Evolutionary conservation across 2,797 vertebrate genomes (phyloP).

Genomic region (Bufotes viridis): DNA sequence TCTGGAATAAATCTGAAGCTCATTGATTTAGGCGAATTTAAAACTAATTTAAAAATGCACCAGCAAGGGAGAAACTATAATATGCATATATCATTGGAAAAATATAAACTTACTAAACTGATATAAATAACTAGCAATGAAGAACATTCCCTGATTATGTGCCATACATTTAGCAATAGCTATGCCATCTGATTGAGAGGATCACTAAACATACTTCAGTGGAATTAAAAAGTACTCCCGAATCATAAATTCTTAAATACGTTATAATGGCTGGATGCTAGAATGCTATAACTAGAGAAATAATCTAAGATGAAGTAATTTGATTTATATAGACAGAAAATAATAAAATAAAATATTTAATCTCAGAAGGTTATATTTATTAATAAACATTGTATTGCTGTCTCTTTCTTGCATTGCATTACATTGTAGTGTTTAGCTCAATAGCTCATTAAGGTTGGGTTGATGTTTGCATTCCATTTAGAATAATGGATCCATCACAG

Average conservation of each 20-base stretch:
- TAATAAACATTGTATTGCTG: background rate
- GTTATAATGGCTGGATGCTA: background rate
- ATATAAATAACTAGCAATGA: conserved; percentile 32
- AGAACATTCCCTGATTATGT: conserved; percentile 26
- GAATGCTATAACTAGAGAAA: conserved; percentile 1
- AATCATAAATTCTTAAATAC: conserved; percentile 1
- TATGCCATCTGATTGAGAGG: background rate
- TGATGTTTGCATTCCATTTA: no score
- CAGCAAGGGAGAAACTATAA: background rate
- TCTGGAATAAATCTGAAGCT: background rate
- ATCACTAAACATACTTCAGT: conserved; percentile 10
- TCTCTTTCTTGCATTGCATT: background rate
- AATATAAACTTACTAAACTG: background rate
- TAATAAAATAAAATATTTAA: conserved; percentile 12
- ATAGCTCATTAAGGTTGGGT: background rate
- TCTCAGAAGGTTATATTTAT: background rate
- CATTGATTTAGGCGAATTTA: conserved; percentile 13
- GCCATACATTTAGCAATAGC: conserved; percentile 26
- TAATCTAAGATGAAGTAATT: background rate
- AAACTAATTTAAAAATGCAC: conserved; percentile 28
- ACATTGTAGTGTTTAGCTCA: background rate
- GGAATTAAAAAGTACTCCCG: conserved; percentile 21
- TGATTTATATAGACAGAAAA: background rate
- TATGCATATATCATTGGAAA: conserved; percentile 8
- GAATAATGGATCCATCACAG: no score